These are phyloP conservation scores for Acanthosoma haemorrhoidale DNA, from an alignment of 2,888 invertebrate genomes.

Conservation along the genomic window DNA sequence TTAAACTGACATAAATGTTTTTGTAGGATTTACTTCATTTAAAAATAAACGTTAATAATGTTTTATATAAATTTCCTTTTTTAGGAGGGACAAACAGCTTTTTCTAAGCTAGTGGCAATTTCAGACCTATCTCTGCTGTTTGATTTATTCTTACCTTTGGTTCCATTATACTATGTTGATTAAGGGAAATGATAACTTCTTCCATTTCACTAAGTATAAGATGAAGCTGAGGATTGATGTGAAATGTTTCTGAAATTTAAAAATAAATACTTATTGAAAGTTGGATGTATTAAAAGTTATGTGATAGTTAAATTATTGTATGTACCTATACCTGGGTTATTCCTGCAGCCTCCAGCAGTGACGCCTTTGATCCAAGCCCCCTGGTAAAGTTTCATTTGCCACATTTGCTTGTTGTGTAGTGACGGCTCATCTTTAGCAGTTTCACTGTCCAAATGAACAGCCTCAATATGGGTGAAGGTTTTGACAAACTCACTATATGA, in stretches of 20 bases:
- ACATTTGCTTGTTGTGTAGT: constrained; percentile 68
- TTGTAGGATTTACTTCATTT: no score
- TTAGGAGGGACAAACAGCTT: no score
- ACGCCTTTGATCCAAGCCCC: constrained; percentile 83
- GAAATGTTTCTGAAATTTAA: constrained; percentile 68
- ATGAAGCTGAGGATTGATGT: constrained; percentile 86
- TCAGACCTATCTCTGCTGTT: no score
- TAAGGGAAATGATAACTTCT: constrained; percentile 76
- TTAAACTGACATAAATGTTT: no score
- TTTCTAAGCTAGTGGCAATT: no score
- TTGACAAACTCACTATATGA: constrained; percentile 75
- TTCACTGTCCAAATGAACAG: constrained; percentile 79
- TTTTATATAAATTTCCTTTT: no score
- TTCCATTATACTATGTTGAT: constrained; percentile 86
- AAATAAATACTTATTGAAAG: not conserved
- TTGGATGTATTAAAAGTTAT: not conserved
- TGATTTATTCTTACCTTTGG: constrained; percentile 80
- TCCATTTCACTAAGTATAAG: constrained; percentile 71
- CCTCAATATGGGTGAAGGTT: constrained; percentile 75
- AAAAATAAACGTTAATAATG: no score
- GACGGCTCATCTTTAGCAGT: constrained; percentile 80
- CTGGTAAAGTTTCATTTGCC: constrained; percentile 83
- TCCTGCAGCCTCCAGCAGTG: constrained; percentile 83
- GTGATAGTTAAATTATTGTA: not conserved
- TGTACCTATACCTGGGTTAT: constrained; percentile 60